phyloP scores from a whole-genome alignment of 2,888 invertebrate genomes.

The Drosophila anomalata region DNA sequence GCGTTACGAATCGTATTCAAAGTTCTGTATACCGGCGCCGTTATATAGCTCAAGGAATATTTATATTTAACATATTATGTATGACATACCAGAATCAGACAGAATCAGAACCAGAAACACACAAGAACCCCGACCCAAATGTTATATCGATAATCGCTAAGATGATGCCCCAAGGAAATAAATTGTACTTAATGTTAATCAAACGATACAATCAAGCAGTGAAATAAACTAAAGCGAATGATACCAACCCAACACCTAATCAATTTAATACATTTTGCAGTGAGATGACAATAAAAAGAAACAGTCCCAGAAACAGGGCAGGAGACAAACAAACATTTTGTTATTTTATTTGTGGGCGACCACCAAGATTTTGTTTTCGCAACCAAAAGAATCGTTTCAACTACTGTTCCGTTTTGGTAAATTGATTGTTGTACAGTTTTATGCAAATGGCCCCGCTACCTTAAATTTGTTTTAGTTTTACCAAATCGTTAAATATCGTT shows the following conservation, averaged over 20 bases:
- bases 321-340: slow-evolving; percentile 33
- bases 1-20: slow-evolving; percentile 79
- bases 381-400: slow-evolving; percentile 76
- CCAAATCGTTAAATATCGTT: slow-evolving; percentile 34
- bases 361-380: slow-evolving; percentile 63
- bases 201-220: slow-evolving; percentile 4
- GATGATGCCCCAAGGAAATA: slow-evolving; percentile 21
- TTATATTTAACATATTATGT: slow-evolving; percentile 7
- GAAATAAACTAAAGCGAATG: slow-evolving; percentile 50
- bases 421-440: slow-evolving; percentile 72
- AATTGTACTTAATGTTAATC: slow-evolving; percentile 38
- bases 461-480: slow-evolving; percentile 81
- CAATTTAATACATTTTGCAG: slow-evolving; percentile 68
- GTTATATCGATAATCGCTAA: slow-evolving; percentile 20
- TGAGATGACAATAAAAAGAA: slow-evolving; percentile 72
- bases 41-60: slow-evolving; percentile 23
- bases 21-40: slow-evolving; percentile 76
- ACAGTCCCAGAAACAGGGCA: slow-evolving; percentile 25
- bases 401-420: slow-evolving; percentile 44
- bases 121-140: slow-evolving; percentile 9
- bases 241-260: slow-evolving; percentile 52
- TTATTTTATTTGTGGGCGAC: slow-evolving; percentile 49
- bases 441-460: slow-evolving; percentile 82
- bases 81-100: slow-evolving; percentile 10
- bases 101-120: background rate